Evolutionary conservation across 2,113 vertebrate genomes (phyloP).

Genomic region (Rhinopomastus cyanomelas): DNA sequence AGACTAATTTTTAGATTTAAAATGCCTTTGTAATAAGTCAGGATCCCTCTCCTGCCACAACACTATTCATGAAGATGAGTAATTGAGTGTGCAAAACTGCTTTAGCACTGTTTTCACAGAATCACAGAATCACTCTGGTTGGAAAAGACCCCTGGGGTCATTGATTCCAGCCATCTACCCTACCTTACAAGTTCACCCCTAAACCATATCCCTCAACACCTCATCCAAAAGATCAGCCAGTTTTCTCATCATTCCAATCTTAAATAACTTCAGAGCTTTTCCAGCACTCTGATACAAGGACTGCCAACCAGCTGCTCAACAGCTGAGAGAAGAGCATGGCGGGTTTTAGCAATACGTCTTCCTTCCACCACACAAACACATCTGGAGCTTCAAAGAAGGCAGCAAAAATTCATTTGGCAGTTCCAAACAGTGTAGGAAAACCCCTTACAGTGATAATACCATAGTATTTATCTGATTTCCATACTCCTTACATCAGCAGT

Average conservation of each 20-base stretch:
- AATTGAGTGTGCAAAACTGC: background rate
- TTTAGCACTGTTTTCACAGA: background rate
- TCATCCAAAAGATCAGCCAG: too few species aligned
- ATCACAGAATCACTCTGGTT: too few species aligned
- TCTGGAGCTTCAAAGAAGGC: constrained; percentile 9
- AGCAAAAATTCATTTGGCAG: background rate
- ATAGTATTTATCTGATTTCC: background rate
- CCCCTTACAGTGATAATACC: background rate
- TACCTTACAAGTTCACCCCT: too few species aligned
- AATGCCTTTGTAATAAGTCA: background rate
- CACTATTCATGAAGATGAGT: background rate
- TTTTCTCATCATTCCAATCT: background rate
- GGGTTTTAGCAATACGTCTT: background rate
- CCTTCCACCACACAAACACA: background rate
- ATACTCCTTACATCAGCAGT: background rate
- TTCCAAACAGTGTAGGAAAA: constrained; percentile 1
- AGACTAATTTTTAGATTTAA: background rate
- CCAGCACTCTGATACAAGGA: background rate
- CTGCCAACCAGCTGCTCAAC: background rate
- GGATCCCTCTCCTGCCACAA: background rate
- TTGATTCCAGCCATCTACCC: too few species aligned
- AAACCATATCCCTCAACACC: too few species aligned
- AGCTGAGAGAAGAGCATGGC: background rate
- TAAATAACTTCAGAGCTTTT: background rate
- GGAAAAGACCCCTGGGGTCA: too few species aligned